Conservation (phyloP, 2,797 vertebrate genomes). For the Uromys caudimaculatus region DNA sequence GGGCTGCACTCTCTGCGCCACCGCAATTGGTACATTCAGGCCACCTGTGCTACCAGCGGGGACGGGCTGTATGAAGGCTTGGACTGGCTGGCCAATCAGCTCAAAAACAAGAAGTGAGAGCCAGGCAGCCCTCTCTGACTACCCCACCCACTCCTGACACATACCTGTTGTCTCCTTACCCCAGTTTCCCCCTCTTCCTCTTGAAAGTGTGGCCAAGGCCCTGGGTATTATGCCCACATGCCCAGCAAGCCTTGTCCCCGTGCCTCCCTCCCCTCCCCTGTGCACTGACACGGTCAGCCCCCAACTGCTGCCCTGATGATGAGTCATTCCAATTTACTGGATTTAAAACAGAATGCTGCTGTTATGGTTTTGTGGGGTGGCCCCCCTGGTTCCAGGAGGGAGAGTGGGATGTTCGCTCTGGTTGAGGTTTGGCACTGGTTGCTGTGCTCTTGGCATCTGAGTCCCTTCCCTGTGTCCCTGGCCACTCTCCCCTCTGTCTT, state of each 20-base stretch:
- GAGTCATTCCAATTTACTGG: conserved; percentile 81
- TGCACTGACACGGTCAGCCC: conserved; percentile 67
- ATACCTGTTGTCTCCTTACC: conserved; percentile 61
- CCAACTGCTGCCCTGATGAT: conserved; percentile 78
- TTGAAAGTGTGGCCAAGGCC: conserved; percentile 76
- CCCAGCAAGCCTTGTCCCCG: conserved; percentile 72
- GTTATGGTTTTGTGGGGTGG: conserved; percentile 80
- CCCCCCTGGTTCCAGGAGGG: conserved; percentile 61
- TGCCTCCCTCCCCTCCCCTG: conserved; percentile 36
- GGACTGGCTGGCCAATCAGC: conserved; percentile 98
- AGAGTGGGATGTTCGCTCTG: conserved; percentile 49
- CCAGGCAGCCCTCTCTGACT: conserved; percentile 66
- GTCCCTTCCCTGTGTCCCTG: conserved; percentile 36
- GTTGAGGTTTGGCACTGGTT: conserved; percentile 77
- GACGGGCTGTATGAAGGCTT: conserved; percentile 97
- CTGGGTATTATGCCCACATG: conserved; percentile 75
- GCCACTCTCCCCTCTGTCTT: conserved; percentile 1
- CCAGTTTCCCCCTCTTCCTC: conserved; percentile 36
- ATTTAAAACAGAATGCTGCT: conserved; percentile 82
- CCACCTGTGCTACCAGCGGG: conserved; percentile 97
- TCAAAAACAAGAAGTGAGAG: conserved; percentile 98
- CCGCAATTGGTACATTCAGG: conserved; percentile 99
- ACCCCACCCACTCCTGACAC: conserved; percentile 59
- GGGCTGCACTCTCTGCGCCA: conserved; percentile 97
- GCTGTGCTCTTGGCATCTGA: conserved; percentile 77